Percentiles rank a stretch among this genome's conserved stretches.
Evolutionary conservation across 2,113 vertebrate species (phyloP).

Genomic region (Eira barbara): DNA sequence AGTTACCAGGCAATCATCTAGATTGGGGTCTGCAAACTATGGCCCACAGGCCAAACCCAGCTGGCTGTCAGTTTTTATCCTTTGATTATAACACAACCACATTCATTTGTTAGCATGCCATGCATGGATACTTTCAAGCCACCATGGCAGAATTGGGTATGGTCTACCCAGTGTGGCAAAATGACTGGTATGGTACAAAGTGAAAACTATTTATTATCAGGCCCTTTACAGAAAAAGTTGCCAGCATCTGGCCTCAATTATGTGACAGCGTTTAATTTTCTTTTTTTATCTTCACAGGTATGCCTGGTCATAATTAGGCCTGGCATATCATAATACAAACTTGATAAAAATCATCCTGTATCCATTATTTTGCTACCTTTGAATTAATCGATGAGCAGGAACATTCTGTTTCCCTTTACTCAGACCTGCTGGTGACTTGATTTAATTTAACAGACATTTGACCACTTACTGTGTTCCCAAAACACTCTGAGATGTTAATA

Average conservation of each 20-base stretch:
- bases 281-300: not conserved
- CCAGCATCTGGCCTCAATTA: not conserved
- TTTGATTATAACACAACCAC: not conserved
- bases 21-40: not conserved
- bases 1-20: not conserved
- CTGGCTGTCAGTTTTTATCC: not conserved
- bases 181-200: not conserved
- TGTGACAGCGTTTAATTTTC: not conserved
- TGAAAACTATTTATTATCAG: not conserved
- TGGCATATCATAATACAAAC: not conserved
- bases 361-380: not conserved
- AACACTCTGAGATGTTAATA: not conserved
- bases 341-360: not conserved
- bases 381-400: not conserved
- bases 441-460: not conserved
- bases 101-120: not conserved
- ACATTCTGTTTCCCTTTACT: not conserved
- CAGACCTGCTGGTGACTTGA: not conserved
- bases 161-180: not conserved
- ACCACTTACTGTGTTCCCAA: not conserved
- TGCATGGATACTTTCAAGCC: not conserved
- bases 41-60: not conserved
- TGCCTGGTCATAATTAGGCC: not conserved
- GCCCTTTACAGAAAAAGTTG: not conserved
- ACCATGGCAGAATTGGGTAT: fast-evolving